These are phyloP conservation scores for Monochamus alternatus DNA, from an alignment of 2,888 invertebrate species.

Conservation along the genomic window DNA sequence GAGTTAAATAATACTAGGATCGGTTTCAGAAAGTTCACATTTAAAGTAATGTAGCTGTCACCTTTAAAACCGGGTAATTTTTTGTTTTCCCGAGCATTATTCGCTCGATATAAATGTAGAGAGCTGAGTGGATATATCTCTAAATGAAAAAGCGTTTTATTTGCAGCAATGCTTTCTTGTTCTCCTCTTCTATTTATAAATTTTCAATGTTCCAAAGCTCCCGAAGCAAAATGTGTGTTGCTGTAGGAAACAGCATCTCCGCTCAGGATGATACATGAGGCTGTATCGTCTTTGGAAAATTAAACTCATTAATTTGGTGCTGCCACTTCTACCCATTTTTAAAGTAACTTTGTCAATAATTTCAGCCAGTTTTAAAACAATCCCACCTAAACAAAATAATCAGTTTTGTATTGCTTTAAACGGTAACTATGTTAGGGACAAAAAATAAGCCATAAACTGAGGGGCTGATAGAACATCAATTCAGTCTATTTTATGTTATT, in stretches of 20 bases:
- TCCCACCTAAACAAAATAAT: no score
- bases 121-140: conserved; percentile 49
- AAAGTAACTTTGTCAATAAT: no score
- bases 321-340: no score
- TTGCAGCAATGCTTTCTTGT: conserved; percentile 45
- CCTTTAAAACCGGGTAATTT: conserved; percentile 58
- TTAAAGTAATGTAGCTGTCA: conserved; percentile 56
- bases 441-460: no score
- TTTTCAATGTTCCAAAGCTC: conserved; percentile 40
- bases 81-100: conserved; percentile 53
- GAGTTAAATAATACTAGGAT: conserved; percentile 16
- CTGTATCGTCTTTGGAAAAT: conserved; percentile 54
- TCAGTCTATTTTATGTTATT: no score
- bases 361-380: no score
- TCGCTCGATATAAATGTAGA: conserved; percentile 53
- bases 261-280: conserved; percentile 51
- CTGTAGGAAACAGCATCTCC: conserved; percentile 28
- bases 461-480: no score
- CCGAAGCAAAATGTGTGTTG: conserved; percentile 27
- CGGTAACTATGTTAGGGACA: no score
- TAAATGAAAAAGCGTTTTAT: conserved; percentile 54
- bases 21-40: conserved; percentile 41
- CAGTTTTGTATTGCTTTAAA: no score
- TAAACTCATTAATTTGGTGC: conserved; percentile 64
- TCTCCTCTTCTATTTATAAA: conserved; percentile 47